Conservation (phyloP, 2,888 invertebrate genomes). For the Lasioglossum calceatum region DNA sequence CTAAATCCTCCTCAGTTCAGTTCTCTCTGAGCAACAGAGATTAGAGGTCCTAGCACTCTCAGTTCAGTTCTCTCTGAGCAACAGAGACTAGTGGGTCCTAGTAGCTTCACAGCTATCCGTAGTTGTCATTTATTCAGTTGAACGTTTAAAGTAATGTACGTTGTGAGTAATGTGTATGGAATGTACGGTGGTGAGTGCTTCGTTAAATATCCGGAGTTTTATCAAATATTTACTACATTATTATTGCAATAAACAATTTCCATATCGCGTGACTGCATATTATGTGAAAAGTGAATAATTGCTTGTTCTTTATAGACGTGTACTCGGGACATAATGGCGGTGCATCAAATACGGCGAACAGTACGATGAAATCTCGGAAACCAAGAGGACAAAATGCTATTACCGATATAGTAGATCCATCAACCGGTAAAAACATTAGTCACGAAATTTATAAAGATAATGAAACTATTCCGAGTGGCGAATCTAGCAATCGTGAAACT, state of each 20-base stretch:
- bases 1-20: too few relatives aligned
- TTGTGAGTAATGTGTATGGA: constrained; percentile 56
- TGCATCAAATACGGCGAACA: constrained; percentile 69
- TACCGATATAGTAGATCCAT: constrained; percentile 85
- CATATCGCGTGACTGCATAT: not conserved
- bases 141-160: constrained; percentile 48
- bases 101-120: not conserved
- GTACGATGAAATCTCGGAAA: constrained; percentile 69
- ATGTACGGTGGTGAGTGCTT: constrained; percentile 58
- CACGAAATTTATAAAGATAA: constrained; percentile 85
- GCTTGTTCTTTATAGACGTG: constrained; percentile 71
- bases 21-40: too few relatives aligned
- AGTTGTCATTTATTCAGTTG: not conserved
- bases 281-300: not conserved
- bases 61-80: not conserved
- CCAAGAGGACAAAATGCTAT: constrained; percentile 78
- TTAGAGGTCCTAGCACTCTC: too few relatives aligned
- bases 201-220: not conserved
- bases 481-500: constrained; percentile 86
- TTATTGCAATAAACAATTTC: not conserved
- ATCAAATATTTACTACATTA: not conserved
- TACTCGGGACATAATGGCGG: constrained; percentile 79
- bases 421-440: constrained; percentile 86
- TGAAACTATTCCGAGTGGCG: constrained; percentile 84
- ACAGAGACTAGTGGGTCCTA: not conserved